Percentiles rank a stretch among this genome's conserved stretches.
These are phyloP conservation scores for Halcyon leucocephala DNA, from an alignment of 2,797 vertebrate genomes.

Conservation along the genomic window DNA sequence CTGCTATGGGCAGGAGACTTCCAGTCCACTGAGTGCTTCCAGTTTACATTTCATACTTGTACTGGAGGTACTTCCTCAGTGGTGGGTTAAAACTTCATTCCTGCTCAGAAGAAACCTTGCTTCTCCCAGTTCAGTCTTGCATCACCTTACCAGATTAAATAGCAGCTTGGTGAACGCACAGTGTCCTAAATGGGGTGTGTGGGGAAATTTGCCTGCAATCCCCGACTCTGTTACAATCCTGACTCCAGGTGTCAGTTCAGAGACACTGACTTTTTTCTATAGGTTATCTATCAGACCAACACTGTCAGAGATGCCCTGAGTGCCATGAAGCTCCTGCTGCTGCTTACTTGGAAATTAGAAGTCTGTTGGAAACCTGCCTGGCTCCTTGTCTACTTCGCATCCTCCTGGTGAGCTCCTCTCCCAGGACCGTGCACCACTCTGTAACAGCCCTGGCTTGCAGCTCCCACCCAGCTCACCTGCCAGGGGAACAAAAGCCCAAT, in stretches of 20 bases:
- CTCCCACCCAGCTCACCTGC: neutral
- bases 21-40: neutral
- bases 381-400: neutral
- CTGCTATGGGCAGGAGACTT: neutral
- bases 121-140: neutral
- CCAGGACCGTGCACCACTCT: neutral
- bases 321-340: accelerated
- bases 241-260: neutral
- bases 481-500: neutral
- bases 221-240: neutral
- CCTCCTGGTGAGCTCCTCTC: neutral
- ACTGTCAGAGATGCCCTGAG: neutral
- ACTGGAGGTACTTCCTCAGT: neutral
- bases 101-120: neutral
- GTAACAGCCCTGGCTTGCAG: neutral
- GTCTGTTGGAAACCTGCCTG: neutral
- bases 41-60: neutral
- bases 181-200: neutral
- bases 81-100: neutral
- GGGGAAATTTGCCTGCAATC: neutral
- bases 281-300: neutral
- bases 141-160: neutral
- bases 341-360: neutral
- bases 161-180: neutral
- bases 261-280: accelerated